phyloP scores from a whole-genome alignment of 2,797 vertebrate species.

The Sebastes vulpes region DNA sequence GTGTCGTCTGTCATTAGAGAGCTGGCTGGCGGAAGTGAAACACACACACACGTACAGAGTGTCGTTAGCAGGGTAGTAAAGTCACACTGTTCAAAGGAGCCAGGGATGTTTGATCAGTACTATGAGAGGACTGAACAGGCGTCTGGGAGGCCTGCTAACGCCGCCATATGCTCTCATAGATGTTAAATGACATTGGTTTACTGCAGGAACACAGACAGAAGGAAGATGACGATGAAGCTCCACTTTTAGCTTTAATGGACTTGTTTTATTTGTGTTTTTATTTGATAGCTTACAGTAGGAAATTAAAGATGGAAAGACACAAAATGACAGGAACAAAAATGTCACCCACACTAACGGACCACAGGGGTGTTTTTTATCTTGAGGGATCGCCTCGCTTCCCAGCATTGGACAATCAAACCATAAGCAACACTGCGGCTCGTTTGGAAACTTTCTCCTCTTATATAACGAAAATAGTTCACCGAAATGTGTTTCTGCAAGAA shows the following conservation, averaged over 20 bases:
- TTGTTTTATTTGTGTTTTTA: constrained; percentile 27
- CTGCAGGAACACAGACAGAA: constrained; percentile 31
- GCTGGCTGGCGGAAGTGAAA: constrained; percentile 68
- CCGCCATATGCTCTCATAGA: constrained; percentile 43
- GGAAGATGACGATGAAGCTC: constrained; percentile 32
- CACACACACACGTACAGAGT: constrained; percentile 26
- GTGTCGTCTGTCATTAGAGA: constrained; percentile 78
- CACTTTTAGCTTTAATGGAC: constrained; percentile 43
- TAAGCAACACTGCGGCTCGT: too few species aligned
- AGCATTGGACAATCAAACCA: too few species aligned
- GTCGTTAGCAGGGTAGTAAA: constrained; percentile 77
- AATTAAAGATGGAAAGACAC: constrained; percentile 13
- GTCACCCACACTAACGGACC: background rate
- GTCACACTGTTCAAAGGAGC: constrained; percentile 81
- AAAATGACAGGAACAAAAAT: background rate
- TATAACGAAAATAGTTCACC: too few species aligned
- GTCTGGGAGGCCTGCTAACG: constrained; percentile 62
- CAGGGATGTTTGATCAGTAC: constrained; percentile 75
- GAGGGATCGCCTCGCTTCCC: too few species aligned
- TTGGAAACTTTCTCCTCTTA: fast-evolving
- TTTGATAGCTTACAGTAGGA: background rate
- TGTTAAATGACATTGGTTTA: constrained; percentile 55
- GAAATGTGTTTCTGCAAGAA: too few species aligned
- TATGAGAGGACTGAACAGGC: constrained; percentile 58
- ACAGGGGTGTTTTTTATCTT: too few species aligned